Percentiles rank a stretch among this genome's conserved stretches.
phyloP scores from a whole-genome alignment of 2,888 invertebrate species.

The Heliconius erato region DNA sequence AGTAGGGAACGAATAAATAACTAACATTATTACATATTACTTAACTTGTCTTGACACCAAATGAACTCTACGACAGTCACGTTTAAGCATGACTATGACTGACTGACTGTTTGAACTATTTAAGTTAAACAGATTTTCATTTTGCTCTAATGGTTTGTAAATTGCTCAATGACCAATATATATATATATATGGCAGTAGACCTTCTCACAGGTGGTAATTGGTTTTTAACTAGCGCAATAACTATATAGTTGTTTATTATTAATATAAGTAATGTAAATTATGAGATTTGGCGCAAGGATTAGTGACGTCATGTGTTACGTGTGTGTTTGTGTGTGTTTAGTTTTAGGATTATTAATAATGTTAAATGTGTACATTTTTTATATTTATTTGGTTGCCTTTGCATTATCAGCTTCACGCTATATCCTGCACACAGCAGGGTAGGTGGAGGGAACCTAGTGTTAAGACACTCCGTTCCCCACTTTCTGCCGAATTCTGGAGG shows the following conservation, averaged over 20 bases:
- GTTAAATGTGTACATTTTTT: conserved; percentile 55
- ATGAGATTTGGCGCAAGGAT: conserved; percentile 5
- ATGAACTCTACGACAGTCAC: conserved; percentile 14
- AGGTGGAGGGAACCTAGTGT: too few relatives aligned
- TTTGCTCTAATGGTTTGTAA: conserved; percentile 56
- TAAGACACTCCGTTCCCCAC: too few relatives aligned
- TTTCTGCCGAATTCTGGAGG: too few relatives aligned
- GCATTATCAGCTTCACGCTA: too few relatives aligned
- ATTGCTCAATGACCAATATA: conserved; percentile 39
- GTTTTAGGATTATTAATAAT: neutral
- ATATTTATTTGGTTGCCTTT: neutral
- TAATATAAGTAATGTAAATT: conserved; percentile 1
- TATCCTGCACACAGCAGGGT: too few relatives aligned
- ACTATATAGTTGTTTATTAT: conserved; percentile 28
- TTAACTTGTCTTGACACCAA: neutral
- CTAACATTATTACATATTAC: too few relatives aligned
- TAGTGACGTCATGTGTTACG: neutral
- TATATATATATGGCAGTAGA: conserved; percentile 3
- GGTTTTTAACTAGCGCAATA: conserved; percentile 40
- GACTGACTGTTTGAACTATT: conserved; percentile 38
- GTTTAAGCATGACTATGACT: conserved; percentile 25
- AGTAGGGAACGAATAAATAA: too few relatives aligned
- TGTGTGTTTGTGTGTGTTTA: too few relatives aligned
- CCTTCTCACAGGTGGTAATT: conserved; percentile 40
- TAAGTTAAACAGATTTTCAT: conserved; percentile 61